Evolutionary conservation across 2,797 vertebrate species (phyloP).

Genomic region (Clarias fuscus): DNA sequence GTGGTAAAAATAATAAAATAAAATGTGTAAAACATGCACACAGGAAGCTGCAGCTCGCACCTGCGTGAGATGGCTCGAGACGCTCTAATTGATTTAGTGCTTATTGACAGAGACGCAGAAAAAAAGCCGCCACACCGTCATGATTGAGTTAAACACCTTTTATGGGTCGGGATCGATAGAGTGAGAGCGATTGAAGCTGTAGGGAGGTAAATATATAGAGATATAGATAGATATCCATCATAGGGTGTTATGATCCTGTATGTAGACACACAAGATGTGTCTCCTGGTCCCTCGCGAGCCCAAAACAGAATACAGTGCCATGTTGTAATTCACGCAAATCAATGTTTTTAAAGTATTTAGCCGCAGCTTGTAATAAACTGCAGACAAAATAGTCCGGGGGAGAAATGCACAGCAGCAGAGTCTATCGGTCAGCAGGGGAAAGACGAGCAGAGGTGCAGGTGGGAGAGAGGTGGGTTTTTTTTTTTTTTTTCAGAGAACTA

Average conservation of each 20-base stretch:
- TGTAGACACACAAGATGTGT: slow-evolving; percentile 83
- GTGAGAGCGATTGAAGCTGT: slow-evolving; percentile 70
- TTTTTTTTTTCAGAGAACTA: neutral
- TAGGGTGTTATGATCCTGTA: slow-evolving; percentile 68
- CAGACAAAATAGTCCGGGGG: neutral
- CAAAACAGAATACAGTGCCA: slow-evolving; percentile 68
- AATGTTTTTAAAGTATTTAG: slow-evolving; percentile 98
- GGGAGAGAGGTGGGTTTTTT: too few species aligned
- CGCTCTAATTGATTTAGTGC: slow-evolving; percentile 93
- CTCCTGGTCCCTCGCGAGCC: slow-evolving; percentile 70
- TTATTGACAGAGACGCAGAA: slow-evolving; percentile 91
- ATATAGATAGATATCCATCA: slow-evolving; percentile 34
- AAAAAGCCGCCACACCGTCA: slow-evolving; percentile 92
- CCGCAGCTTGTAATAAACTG: slow-evolving; percentile 43
- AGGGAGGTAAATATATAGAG: slow-evolving; percentile 46
- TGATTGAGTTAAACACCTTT: slow-evolving; percentile 99
- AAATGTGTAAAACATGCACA: neutral
- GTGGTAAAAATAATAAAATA: neutral
- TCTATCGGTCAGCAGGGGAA: neutral
- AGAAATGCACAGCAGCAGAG: neutral
- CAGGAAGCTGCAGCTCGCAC: neutral
- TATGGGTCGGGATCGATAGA: slow-evolving; percentile 90
- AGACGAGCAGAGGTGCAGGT: neutral
- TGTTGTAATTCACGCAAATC: slow-evolving; percentile 94
- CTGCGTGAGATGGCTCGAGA: slow-evolving; percentile 42